phyloP scores from a whole-genome alignment of 2,113 vertebrate genomes.

The Oreochromis spilurus region DNA sequence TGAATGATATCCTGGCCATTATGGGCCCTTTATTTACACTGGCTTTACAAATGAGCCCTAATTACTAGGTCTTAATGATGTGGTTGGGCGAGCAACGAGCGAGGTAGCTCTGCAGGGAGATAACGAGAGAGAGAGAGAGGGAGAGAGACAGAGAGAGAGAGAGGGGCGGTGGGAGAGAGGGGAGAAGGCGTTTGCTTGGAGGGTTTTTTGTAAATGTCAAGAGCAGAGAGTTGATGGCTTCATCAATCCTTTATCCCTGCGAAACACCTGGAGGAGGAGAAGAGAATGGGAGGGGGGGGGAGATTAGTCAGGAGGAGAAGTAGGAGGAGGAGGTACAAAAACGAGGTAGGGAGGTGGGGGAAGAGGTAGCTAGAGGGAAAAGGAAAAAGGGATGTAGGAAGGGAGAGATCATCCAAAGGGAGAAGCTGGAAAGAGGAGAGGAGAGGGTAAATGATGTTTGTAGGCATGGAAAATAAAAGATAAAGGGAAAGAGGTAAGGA shows the following conservation, averaged over 20 bases:
- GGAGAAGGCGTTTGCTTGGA: constrained; percentile 67
- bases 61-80: constrained; percentile 78
- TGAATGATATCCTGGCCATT: constrained; percentile 67
- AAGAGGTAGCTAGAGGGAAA: background rate
- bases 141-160: background rate
- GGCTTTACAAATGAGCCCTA: constrained; percentile 76
- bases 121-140: constrained; percentile 47
- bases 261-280: constrained; percentile 77
- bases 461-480: background rate
- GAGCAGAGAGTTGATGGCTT: constrained; percentile 75
- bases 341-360: background rate
- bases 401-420: background rate
- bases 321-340: background rate
- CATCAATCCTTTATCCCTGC: constrained; percentile 81
- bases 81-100: constrained; percentile 38
- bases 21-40: constrained; percentile 68
- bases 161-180: background rate
- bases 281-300: constrained; percentile 17
- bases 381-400: background rate
- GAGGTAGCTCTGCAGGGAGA: constrained; percentile 71
- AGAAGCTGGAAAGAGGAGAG: background rate
- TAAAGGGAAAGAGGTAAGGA: background rate
- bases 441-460: background rate
- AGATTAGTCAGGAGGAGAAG: constrained; percentile 3
- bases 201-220: constrained; percentile 82